Conservation (phyloP, 1,140 invertebrate genomes). For the Uloborus diversus region DNA sequence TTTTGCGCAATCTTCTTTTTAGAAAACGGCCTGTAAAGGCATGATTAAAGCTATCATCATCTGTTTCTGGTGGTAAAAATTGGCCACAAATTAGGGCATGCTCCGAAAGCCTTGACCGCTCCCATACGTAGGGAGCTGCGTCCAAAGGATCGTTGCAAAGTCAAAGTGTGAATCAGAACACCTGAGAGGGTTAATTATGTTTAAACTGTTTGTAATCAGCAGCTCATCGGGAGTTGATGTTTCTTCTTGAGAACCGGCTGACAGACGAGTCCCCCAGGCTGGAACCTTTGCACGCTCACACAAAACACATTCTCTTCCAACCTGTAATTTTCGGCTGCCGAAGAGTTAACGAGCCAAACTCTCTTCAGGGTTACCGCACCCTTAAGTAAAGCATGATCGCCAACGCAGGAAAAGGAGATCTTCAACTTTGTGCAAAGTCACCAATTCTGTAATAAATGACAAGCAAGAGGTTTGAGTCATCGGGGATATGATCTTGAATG, state of each 20-base stretch:
- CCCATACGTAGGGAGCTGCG: background rate
- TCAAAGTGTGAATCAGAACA: slow-evolving; percentile 7
- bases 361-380: background rate
- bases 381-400: background rate
- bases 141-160: background rate
- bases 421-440: too few relatives aligned
- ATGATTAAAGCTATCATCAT: background rate
- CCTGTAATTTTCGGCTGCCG: slow-evolving; percentile 1
- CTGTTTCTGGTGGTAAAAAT: background rate
- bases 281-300: background rate
- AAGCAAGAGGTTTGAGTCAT: too few relatives aligned
- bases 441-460: too few relatives aligned
- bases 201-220: slow-evolving; percentile 23
- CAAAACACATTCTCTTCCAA: background rate
- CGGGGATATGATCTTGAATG: too few relatives aligned
- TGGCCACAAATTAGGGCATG: slow-evolving; percentile 1
- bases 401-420: too few relatives aligned
- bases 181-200: slow-evolving; percentile 18
- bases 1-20: too few relatives aligned
- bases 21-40: too few relatives aligned
- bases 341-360: background rate
- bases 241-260: background rate
- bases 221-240: background rate
- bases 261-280: background rate
- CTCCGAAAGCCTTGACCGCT: background rate